Evolutionary conservation across 2,797 vertebrate species (phyloP).

Genomic region (Darevskia mixta): DNA sequence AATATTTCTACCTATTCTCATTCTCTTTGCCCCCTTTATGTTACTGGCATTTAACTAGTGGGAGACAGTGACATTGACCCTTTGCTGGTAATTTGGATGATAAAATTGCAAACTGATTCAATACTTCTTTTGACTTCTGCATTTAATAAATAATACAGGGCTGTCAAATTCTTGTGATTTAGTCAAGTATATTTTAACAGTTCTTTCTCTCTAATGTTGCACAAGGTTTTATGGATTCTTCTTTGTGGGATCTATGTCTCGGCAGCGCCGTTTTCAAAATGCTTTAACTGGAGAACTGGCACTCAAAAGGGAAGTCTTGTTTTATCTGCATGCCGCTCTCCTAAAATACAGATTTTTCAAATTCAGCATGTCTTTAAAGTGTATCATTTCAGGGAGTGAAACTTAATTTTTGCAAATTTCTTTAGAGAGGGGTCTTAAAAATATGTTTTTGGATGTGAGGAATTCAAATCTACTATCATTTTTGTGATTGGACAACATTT

Average conservation of each 20-base stretch:
- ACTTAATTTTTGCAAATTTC: too few species aligned
- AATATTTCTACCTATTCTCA: slow-evolving; percentile 34
- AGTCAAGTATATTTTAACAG: not conserved
- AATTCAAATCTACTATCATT: too few species aligned
- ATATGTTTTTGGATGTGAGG: too few species aligned
- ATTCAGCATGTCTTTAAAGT: too few species aligned
- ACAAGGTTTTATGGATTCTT: not conserved
- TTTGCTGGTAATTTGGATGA: slow-evolving; percentile 53
- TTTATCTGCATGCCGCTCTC: not conserved
- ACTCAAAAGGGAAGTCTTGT: not conserved
- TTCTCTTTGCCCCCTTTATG: slow-evolving; percentile 30
- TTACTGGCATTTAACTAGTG: slow-evolving; percentile 51
- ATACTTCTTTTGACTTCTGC: slow-evolving; percentile 55
- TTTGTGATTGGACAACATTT: too few species aligned
- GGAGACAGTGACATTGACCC: slow-evolving; percentile 33
- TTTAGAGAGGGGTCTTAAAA: too few species aligned
- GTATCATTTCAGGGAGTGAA: too few species aligned
- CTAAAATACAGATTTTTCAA: too few species aligned
- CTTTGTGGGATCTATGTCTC: not conserved
- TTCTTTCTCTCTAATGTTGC: not conserved
- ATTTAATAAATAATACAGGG: not conserved
- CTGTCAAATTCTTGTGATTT: not conserved
- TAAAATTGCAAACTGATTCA: slow-evolving; percentile 57
- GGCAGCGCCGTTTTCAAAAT: not conserved
- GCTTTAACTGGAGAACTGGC: not conserved